These are phyloP conservation scores for Argentina silus DNA, from an alignment of 2,797 vertebrate genomes.

Conservation along the genomic window DNA sequence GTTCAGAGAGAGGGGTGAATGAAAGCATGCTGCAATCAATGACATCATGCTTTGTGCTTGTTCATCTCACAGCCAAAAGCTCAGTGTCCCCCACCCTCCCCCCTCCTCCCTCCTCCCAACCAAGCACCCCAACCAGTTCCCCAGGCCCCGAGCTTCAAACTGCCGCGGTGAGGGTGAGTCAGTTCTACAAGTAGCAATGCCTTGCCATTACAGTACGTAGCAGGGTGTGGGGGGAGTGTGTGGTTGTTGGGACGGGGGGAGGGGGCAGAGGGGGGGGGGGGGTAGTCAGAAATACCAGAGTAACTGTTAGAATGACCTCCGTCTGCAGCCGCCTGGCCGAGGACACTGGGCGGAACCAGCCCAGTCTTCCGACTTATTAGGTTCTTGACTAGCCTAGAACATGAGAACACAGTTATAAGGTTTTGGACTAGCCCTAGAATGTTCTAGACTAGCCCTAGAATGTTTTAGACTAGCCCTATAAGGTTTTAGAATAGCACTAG, in stretches of 20 bases:
- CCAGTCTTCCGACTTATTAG: slow-evolving; percentile 80
- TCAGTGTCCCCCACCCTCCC: slow-evolving; percentile 11
- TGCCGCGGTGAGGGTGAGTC: slow-evolving; percentile 16
- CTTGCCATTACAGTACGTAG: not conserved
- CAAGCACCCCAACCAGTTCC: slow-evolving; percentile 14
- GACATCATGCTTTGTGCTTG: slow-evolving; percentile 62
- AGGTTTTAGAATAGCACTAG: not conserved
- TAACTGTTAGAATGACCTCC: slow-evolving; percentile 75
- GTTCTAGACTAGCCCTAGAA: too few relatives aligned
- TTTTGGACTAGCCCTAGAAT: not conserved
- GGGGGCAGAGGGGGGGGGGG: slow-evolving; percentile 28
- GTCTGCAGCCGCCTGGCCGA: slow-evolving; percentile 75
- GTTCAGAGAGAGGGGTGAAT: not conserved
- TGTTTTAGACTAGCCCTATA: slow-evolving; percentile 65
- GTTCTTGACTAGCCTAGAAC: slow-evolving; percentile 84
- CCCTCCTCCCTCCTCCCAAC: not conserved
- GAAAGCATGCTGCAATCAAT: slow-evolving; percentile 41
- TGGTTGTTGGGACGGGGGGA: slow-evolving; percentile 21
- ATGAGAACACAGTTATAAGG: not conserved
- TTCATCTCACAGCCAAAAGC: slow-evolving; percentile 42
- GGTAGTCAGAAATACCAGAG: slow-evolving; percentile 69
- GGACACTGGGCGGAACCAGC: slow-evolving; percentile 76
- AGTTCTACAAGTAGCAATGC: not conserved
- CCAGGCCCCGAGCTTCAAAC: not conserved
- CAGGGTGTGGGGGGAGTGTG: slow-evolving; percentile 12